Conservation (phyloP, 2,888 invertebrate species). For the Standfussiana lucernea region DNA sequence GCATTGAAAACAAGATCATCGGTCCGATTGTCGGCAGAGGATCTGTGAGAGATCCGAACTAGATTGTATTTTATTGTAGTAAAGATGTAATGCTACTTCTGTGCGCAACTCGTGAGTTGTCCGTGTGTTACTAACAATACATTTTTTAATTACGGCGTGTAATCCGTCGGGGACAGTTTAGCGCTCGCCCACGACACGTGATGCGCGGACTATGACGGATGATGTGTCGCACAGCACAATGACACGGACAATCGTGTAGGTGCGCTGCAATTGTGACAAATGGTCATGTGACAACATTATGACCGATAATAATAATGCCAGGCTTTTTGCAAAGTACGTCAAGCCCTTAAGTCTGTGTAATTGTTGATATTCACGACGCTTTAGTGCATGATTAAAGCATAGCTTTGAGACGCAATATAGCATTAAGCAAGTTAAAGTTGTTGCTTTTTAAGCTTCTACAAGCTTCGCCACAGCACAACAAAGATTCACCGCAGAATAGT, state of each 20-base stretch:
- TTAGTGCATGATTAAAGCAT: neutral
- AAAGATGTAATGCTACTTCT: slow-evolving; percentile 29
- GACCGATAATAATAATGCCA: neutral
- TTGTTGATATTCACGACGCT: neutral
- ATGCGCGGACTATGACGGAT: slow-evolving; percentile 39
- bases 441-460: neutral
- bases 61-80: neutral
- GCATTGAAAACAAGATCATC: neutral
- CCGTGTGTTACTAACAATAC: slow-evolving; percentile 35
- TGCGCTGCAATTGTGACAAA: slow-evolving; percentile 21
- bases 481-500: neutral
- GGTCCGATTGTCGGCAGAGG: neutral
- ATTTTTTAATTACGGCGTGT: slow-evolving; percentile 57
- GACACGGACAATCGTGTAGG: neutral
- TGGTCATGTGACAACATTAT: neutral
- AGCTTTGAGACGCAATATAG: neutral
- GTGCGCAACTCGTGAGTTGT: neutral
- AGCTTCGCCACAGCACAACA: too few relatives aligned
- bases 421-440: neutral
- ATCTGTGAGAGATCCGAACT: neutral
- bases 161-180: slow-evolving; percentile 37
- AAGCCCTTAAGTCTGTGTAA: neutral
- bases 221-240: neutral
- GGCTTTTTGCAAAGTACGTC: neutral
- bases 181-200: slow-evolving; percentile 11